Evolutionary conservation across 2,113 vertebrate genomes (phyloP), one percentile per base, ranked within the genome.

Genomic region (Paedocypris sp.): DNA sequence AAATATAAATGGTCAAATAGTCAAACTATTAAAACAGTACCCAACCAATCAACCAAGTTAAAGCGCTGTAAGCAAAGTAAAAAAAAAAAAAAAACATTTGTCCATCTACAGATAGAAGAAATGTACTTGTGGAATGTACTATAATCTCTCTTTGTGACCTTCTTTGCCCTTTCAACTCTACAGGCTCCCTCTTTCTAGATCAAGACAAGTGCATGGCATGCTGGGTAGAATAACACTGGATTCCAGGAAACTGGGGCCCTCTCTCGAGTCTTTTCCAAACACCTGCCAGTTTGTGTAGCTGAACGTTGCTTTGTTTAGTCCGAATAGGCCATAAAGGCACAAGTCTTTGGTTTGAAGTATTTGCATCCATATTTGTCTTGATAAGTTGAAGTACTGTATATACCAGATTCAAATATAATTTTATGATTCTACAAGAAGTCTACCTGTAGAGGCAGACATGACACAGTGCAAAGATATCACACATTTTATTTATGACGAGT

Each of bases 201-300:
- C 19, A 20, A 53, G 6, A 64, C 49, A 49, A 69, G 50, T 5
- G 48, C n/a, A 29, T 8, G 23, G 23, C 67, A 62, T 19, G 48
- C 56, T 64, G 67, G 54, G 39, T 64, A 38, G 54, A 69, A 60
- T 25, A 64, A 53, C 39, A 64, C 19, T 25, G 25, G 23, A 69
- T 64, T 64, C 48, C 35, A 20, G 61, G 61, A 64, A 64, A 47
- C 18, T 47, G 26, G 65, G 33, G 59, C 20, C 57, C 19, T 47
- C 45, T 36, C 48, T 59, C 20, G n/a, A 54, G 38, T 36, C 61
- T 60, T 33, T 59, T 32, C 29, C 35, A 59, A 62, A 48, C 60
- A 58, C 60, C 38, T 69, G 67, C 48, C 22, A 16, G 60, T 49
- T 59, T 51, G 45, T 43, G 31, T 23, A 60, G 46, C 23, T 28